Conservation (phyloP, 2,797 vertebrate genomes). For the Danio jaintianensis region DNA sequence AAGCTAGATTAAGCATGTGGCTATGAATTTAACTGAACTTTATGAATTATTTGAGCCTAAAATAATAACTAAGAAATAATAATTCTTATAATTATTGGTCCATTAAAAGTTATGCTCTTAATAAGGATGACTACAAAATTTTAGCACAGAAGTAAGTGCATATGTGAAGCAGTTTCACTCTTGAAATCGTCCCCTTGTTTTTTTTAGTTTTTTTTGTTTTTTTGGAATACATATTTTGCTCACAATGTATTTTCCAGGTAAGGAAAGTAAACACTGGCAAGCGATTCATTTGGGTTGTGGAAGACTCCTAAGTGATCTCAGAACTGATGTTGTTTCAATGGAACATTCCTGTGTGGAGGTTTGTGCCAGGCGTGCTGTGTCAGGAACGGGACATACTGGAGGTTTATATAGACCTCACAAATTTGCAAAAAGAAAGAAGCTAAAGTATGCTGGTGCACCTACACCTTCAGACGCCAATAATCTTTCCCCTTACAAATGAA, state of each 20-base stretch:
- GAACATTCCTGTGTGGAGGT: constrained; percentile 39
- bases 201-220: constrained; percentile 11
- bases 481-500: constrained; percentile 15
- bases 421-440: not conserved
- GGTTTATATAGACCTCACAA: constrained; percentile 58
- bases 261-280: constrained; percentile 29
- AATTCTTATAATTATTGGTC: not conserved
- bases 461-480: constrained; percentile 62
- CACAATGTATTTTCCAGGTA: constrained; percentile 6
- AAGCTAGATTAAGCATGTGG: not conserved
- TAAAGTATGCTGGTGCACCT: constrained; percentile 56
- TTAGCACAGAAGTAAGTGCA: not conserved
- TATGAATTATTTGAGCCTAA: not conserved
- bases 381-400: constrained; percentile 72
- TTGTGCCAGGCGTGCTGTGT: constrained; percentile 69
- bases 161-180: not conserved
- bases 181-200: not conserved
- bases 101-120: not conserved
- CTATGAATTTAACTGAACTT: not conserved
- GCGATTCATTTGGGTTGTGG: constrained; percentile 14
- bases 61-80: no score
- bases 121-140: not conserved
- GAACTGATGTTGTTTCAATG: constrained; percentile 9
- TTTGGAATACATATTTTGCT: not conserved
- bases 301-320: not conserved